A percentile compares a stretch with the other conserved stretches of the same genome.
These are phyloP conservation scores for Indicator maculatus DNA, from an alignment of 2,113 vertebrate species.

Conservation along the genomic window DNA sequence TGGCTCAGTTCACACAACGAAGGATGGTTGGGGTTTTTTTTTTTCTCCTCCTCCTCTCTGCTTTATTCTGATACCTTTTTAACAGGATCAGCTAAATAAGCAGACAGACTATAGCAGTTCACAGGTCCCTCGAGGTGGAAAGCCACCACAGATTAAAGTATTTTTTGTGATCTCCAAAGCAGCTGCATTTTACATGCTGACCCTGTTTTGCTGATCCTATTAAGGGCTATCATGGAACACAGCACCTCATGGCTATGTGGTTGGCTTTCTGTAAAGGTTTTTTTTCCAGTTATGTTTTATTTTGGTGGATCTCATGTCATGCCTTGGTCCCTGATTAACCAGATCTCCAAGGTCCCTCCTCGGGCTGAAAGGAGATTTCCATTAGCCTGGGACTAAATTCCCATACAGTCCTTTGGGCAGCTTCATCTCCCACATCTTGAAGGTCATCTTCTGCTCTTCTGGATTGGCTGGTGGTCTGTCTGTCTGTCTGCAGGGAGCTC, in stretches of 20 bases:
- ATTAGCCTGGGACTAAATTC: rapidly evolving
- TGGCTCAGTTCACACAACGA: conserved; percentile 13
- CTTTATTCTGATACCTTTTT: conserved; percentile 60
- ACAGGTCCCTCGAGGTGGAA: conserved; percentile 33
- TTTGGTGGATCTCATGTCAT: background rate
- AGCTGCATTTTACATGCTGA: conserved; percentile 45
- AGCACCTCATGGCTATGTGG: background rate
- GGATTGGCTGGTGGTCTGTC: background rate
- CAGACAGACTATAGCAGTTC: background rate
- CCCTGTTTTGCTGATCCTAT: conserved; percentile 49
- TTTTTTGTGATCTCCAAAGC: conserved; percentile 30
- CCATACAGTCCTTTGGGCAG: background rate
- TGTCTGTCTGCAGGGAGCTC: background rate
- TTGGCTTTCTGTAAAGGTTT: background rate
- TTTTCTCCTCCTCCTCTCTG: background rate
- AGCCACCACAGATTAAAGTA: conserved; percentile 36
- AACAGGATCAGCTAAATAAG: conserved; percentile 65
- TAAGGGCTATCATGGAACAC: background rate
- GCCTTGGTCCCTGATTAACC: background rate
- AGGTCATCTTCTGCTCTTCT: background rate
- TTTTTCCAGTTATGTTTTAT: rapidly evolving
- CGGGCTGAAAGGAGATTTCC: background rate
- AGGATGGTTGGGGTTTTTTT: background rate
- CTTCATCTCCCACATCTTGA: background rate
- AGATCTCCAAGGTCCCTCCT: background rate